Conservation (phyloP, 92 coral and sea anemone species). For the Plumapathes pennacea region DNA sequence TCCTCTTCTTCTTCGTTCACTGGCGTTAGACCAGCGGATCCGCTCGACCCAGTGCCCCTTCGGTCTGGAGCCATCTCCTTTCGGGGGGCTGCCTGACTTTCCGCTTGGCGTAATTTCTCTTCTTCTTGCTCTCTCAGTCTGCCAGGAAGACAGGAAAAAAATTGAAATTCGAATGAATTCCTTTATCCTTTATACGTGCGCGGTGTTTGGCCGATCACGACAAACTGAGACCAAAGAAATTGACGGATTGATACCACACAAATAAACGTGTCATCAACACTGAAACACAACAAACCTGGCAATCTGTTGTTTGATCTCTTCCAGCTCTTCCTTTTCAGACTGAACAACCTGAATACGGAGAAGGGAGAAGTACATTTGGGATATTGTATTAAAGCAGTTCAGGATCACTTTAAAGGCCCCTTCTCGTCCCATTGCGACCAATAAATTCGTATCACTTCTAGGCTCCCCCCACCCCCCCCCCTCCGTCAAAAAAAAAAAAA, state of each 20-base stretch:
- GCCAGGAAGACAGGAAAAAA: neutral
- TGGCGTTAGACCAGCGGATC: constrained; percentile 24
- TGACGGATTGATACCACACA: no score
- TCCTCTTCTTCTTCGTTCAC: constrained; percentile 70
- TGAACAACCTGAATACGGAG: constrained; percentile 87
- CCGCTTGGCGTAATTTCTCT: constrained; percentile 46
- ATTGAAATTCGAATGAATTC: no score
- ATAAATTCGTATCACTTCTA: no score
- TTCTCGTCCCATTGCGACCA: no score
- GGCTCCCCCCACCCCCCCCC: no score
- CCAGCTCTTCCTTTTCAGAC: constrained; percentile 79
- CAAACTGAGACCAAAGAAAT: no score
- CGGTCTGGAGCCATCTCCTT: constrained; percentile 21
- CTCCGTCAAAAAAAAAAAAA: no score
- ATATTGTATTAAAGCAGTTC: no score
- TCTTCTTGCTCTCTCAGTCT: constrained; percentile 83
- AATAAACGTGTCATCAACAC: neutral
- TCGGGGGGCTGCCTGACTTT: constrained; percentile 1
- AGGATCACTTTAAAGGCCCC: no score
- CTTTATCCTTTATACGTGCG: no score
- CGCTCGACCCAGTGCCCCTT: constrained; percentile 3
- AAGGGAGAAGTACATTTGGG: no score
- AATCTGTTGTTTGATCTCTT: constrained; percentile 75
- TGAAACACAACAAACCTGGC: constrained; percentile 39
- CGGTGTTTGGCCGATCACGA: no score